phyloP scores from a whole-genome alignment of 2,888 invertebrate genomes.

The Idaea aversata region DNA sequence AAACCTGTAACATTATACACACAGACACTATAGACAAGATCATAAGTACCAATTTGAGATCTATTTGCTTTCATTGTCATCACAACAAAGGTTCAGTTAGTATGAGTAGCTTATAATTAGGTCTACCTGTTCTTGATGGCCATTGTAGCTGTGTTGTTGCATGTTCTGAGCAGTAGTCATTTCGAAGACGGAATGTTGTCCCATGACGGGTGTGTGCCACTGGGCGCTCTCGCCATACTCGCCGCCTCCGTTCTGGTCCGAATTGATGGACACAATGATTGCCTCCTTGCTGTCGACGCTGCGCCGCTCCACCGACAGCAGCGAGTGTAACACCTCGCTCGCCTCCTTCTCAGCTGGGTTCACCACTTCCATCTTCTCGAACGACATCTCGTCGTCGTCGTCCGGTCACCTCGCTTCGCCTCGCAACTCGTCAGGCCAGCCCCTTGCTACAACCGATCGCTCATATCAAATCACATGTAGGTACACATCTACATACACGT shows the following conservation, averaged over 20 bases:
- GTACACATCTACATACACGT: constrained; percentile 63
- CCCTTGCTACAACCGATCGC: constrained; percentile 70
- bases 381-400: constrained; percentile 55
- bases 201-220: constrained; percentile 83
- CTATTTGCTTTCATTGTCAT: not conserved
- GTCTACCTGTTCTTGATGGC: constrained; percentile 72
- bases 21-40: not conserved
- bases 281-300: constrained; percentile 81
- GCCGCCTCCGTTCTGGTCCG: constrained; percentile 69
- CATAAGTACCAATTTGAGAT: not conserved
- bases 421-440: constrained; percentile 26
- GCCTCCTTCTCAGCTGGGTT: constrained; percentile 86
- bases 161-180: constrained; percentile 63
- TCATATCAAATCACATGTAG: constrained; percentile 73
- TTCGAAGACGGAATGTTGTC: constrained; percentile 76
- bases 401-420: no score
- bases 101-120: constrained; percentile 3
- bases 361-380: constrained; percentile 82
- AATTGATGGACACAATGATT: constrained; percentile 72
- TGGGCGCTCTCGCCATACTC: constrained; percentile 80
- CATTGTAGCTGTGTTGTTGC: constrained; percentile 74
- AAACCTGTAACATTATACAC: constrained; percentile 67
- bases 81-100: not conserved
- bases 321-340: constrained; percentile 84
- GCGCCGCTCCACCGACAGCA: constrained; percentile 83